Conservation (phyloP, 2,797 vertebrate species). For the Channallabes apus region DNA sequence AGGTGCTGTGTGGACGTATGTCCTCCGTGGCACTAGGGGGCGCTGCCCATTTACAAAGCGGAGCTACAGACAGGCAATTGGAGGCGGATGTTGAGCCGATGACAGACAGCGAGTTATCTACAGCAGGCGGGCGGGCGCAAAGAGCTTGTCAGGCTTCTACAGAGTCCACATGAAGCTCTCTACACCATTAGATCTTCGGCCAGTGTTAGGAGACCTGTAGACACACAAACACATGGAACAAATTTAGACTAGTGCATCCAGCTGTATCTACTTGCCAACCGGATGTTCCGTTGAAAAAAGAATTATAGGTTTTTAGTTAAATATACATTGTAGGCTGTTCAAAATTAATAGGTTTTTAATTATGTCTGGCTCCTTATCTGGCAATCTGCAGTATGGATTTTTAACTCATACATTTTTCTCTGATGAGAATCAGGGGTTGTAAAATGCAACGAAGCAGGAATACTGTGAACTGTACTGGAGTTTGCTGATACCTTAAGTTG, state of each 20-base stretch:
- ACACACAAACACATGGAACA: slow-evolving; percentile 67
- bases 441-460: background rate
- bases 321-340: background rate
- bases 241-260: background rate
- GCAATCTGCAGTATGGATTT: background rate
- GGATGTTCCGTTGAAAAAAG: too few relatives aligned
- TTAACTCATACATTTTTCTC: background rate
- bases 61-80: slow-evolving; percentile 69
- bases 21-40: slow-evolving; percentile 72
- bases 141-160: slow-evolving; percentile 63
- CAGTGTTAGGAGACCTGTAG: slow-evolving; percentile 92
- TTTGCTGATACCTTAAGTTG: background rate
- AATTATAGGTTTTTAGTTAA: background rate
- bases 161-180: slow-evolving; percentile 67
- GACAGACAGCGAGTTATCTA: slow-evolving; percentile 75
- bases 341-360: background rate
- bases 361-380: background rate
- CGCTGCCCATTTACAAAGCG: slow-evolving; percentile 77
- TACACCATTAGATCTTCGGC: slow-evolving; percentile 72
- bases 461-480: background rate
- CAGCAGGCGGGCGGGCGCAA: slow-evolving; percentile 75
- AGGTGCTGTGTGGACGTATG: slow-evolving; percentile 63
- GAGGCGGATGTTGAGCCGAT: slow-evolving; percentile 69
- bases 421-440: background rate
- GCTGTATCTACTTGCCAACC: background rate